Conservation (phyloP, 2,797 vertebrate species). For the Eptatretus atami region DNA sequence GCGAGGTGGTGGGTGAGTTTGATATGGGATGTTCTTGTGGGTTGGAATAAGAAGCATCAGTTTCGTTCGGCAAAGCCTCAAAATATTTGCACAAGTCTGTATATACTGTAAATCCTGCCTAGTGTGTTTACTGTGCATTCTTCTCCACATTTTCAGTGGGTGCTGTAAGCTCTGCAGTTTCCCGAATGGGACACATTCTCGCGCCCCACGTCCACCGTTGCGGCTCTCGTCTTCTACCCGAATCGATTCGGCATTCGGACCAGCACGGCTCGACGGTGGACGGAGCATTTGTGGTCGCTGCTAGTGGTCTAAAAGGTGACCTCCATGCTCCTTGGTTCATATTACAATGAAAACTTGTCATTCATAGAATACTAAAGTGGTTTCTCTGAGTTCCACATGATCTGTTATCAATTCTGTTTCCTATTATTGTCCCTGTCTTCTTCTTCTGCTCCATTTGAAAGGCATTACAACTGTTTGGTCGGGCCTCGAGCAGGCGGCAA, state of each 20-base stretch:
- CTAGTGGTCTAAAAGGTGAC: slow-evolving; percentile 1
- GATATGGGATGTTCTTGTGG: neutral
- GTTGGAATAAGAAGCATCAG: too few species aligned
- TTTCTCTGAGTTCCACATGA: too few species aligned
- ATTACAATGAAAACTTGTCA: too few species aligned
- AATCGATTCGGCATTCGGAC: neutral
- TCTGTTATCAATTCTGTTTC: too few species aligned
- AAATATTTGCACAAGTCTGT: too few species aligned
- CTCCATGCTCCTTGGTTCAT: neutral
- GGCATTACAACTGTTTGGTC: slow-evolving; percentile 4
- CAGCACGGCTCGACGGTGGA: slow-evolving; percentile 1
- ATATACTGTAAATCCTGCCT: neutral
- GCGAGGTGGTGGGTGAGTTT: neutral
- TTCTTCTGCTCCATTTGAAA: neutral
- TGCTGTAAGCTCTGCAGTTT: neutral
- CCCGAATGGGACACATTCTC: neutral
- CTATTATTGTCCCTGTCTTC: too few species aligned
- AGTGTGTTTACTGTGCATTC: neutral
- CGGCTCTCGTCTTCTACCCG: neutral
- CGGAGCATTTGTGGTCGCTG: neutral
- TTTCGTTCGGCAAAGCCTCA: too few species aligned
- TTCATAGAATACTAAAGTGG: too few species aligned
- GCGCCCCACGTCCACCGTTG: neutral
- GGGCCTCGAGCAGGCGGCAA: slow-evolving; percentile 1
- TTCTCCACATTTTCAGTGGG: neutral